phyloP scores from a whole-genome alignment of 2,797 vertebrate genomes.

The Choloepus didactylus region DNA sequence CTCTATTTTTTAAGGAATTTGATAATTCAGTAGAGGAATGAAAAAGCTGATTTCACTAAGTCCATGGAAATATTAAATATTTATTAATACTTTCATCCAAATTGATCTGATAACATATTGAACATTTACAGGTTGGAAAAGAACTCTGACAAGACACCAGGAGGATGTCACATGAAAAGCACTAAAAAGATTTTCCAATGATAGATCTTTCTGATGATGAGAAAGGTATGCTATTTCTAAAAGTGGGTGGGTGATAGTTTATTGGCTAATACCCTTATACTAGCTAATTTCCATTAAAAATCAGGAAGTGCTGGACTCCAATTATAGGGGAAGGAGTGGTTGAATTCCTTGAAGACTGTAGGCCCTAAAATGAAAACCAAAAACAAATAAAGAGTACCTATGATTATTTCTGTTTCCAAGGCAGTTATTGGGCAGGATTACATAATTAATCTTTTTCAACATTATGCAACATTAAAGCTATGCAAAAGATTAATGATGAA shows the following conservation, averaged over 20 bases:
- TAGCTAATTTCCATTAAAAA: slow-evolving; percentile 23
- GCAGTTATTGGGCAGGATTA: background rate
- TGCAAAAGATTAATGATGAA: slow-evolving; percentile 19
- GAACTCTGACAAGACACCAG: background rate
- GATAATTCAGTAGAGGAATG: background rate
- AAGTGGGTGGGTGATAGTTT: background rate
- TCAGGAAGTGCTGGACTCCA: slow-evolving; percentile 1
- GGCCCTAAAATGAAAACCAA: background rate
- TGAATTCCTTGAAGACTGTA: slow-evolving; percentile 33
- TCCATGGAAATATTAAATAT: background rate
- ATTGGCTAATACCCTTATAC: background rate
- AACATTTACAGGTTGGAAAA: background rate
- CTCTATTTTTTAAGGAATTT: background rate
- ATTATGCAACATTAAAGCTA: background rate
- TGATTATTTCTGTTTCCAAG: slow-evolving; percentile 31
- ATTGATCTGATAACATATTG: background rate
- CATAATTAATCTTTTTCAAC: slow-evolving; percentile 41
- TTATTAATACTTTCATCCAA: slow-evolving; percentile 2
- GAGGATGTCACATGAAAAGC: background rate
- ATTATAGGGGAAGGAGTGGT: background rate
- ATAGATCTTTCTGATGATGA: background rate
- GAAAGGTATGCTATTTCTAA: background rate
- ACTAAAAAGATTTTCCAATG: background rate
- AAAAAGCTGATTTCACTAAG: slow-evolving; percentile 21
- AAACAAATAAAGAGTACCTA: background rate